These are phyloP conservation scores for Cephus pulcher DNA, from an alignment of 2,888 invertebrate species.

Conservation along the genomic window DNA sequence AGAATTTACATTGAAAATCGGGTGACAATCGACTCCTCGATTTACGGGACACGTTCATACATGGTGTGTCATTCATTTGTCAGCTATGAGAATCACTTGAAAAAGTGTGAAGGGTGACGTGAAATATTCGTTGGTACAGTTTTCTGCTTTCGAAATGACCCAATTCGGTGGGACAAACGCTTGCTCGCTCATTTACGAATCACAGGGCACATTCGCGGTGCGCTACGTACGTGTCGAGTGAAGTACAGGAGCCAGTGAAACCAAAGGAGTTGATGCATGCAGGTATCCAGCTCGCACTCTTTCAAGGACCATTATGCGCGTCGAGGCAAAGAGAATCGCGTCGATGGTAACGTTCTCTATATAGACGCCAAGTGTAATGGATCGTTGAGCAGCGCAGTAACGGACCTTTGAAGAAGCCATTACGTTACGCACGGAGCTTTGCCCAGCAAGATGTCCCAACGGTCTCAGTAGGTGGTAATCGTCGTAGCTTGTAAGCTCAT, in stretches of 20 bases:
- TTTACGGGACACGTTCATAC: neutral
- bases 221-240: neutral
- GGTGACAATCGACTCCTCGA: neutral
- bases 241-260: neutral
- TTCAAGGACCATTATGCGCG: neutral
- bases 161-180: neutral
- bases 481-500: neutral
- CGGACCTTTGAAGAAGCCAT: neutral
- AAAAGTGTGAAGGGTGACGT: neutral
- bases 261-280: neutral
- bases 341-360: neutral
- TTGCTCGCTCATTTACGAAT: neutral
- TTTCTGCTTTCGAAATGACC: neutral
- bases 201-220: neutral
- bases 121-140: neutral
- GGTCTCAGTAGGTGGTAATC: neutral
- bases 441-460: neutral
- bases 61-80: neutral
- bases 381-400: neutral
- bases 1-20: neutral
- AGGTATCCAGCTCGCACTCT: neutral
- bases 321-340: too few species aligned
- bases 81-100: neutral
- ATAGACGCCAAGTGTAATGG: neutral
- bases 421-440: neutral